Evolutionary conservation across 1,140 invertebrate species (phyloP).

Genomic region (Heterodera carotae): DNA sequence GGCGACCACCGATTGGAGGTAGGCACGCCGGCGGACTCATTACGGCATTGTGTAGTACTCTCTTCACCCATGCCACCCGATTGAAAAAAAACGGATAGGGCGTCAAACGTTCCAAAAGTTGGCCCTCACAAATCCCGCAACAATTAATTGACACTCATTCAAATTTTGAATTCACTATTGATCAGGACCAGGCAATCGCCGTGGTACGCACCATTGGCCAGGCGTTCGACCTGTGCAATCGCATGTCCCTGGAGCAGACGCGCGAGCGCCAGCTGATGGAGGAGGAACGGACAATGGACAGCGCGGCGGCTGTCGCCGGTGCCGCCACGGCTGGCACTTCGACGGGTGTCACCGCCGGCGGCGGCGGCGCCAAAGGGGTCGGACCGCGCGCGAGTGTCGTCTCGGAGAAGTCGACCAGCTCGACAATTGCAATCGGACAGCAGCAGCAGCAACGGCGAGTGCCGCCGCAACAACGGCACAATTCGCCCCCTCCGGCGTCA

Average conservation of each 20-base stretch:
- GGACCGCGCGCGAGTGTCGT: constrained; percentile 26
- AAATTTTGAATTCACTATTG: too few species aligned
- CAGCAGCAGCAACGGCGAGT: constrained; percentile 24
- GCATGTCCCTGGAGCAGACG: constrained; percentile 70
- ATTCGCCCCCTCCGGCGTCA: constrained; percentile 15
- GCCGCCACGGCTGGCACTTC: neutral
- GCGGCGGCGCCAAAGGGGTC: constrained; percentile 15
- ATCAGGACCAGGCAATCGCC: constrained; percentile 92
- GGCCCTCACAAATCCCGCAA: too few species aligned
- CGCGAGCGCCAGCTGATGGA: constrained; percentile 51
- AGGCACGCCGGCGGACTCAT: neutral
- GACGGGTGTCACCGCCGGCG: constrained; percentile 20
- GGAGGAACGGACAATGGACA: constrained; percentile 34
- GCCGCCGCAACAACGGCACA: constrained; percentile 28
- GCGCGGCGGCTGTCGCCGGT: neutral
- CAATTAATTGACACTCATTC: too few species aligned
- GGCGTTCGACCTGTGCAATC: constrained; percentile 96
- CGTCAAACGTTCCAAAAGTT: too few species aligned
- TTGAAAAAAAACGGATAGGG: too few species aligned
- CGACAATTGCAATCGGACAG: neutral
- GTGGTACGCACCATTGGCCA: constrained; percentile 96
- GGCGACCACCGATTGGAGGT: constrained; percentile 9
- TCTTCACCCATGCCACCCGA: too few species aligned
- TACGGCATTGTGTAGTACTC: too few species aligned
- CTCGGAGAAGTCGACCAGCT: constrained; percentile 22